These are phyloP conservation scores for Anguilla japonica DNA, from an alignment of 2,113 vertebrate genomes.

Conservation along the genomic window DNA sequence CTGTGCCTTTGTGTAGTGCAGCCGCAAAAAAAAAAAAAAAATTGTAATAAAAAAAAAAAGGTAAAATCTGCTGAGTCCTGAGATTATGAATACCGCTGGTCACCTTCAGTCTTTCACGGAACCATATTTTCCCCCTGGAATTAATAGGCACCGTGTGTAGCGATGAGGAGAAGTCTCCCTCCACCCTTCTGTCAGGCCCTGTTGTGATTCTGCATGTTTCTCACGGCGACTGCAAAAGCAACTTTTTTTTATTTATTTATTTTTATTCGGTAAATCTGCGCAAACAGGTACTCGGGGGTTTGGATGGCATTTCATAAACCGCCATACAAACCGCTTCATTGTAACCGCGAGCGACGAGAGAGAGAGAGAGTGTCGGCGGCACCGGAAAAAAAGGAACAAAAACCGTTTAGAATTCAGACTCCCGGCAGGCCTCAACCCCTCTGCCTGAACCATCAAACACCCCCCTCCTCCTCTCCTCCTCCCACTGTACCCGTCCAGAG, in stretches of 20 bases:
- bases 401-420: neutral
- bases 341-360: neutral
- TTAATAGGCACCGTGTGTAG: slow-evolving; percentile 46
- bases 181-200: neutral
- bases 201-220: neutral
- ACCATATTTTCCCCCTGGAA: slow-evolving; percentile 46
- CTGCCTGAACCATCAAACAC: neutral
- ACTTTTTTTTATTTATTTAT: neutral
- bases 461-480: neutral
- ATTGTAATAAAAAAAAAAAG: slow-evolving; percentile 27
- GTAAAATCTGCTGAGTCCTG: slow-evolving; percentile 60
- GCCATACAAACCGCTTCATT: neutral
- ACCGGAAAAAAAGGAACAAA: neutral
- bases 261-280: neutral
- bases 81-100: slow-evolving; percentile 48
- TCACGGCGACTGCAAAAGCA: neutral
- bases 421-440: neutral
- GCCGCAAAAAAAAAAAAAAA: slow-evolving; percentile 23
- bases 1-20: neutral
- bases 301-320: neutral
- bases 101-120: slow-evolving; percentile 41
- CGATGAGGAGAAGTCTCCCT: neutral
- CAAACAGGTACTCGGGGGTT: neutral
- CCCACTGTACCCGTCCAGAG: neutral
- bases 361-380: neutral